phyloP scores from a whole-genome alignment of 1,140 invertebrate genomes.

The Subanguina moxae region DNA sequence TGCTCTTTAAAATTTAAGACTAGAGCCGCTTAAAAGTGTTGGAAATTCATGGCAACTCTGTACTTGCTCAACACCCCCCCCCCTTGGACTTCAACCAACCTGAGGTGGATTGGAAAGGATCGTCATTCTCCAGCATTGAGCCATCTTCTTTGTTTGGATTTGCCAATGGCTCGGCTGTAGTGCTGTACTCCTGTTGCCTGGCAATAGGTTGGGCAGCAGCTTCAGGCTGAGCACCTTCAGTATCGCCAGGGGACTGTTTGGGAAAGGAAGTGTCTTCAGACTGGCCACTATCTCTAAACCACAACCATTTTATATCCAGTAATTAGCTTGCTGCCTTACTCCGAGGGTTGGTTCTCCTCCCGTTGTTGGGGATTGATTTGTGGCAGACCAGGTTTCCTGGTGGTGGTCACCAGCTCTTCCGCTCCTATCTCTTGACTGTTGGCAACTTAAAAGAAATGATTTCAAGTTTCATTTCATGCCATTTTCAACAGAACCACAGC shows the following conservation, averaged over 20 bases:
- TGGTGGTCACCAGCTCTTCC: background rate
- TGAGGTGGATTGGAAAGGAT: background rate
- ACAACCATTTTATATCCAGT: background rate
- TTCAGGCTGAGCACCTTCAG: background rate
- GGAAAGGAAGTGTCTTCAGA: background rate
- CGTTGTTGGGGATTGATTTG: background rate
- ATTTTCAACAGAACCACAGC: too few species aligned
- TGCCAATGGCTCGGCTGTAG: background rate
- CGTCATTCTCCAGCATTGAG: background rate
- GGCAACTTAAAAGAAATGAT: too few species aligned
- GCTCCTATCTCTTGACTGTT: background rate
- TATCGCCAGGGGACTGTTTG: background rate
- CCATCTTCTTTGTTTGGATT: background rate
- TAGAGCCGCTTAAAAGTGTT: too few species aligned
- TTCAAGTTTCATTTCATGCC: too few species aligned
- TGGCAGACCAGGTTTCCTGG: background rate
- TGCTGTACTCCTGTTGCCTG: background rate
- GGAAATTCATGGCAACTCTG: too few species aligned
- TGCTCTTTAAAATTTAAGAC: too few species aligned
- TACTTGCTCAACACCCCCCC: too few species aligned
- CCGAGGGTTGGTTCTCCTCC: background rate
- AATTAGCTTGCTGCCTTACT: background rate
- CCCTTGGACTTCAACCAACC: background rate
- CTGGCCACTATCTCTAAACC: slow-evolving; percentile 3
- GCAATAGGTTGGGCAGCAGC: background rate